Base-by-base conservation (phyloP, 2,888 invertebrate species). In the Boloria euphrosyne region DNA sequence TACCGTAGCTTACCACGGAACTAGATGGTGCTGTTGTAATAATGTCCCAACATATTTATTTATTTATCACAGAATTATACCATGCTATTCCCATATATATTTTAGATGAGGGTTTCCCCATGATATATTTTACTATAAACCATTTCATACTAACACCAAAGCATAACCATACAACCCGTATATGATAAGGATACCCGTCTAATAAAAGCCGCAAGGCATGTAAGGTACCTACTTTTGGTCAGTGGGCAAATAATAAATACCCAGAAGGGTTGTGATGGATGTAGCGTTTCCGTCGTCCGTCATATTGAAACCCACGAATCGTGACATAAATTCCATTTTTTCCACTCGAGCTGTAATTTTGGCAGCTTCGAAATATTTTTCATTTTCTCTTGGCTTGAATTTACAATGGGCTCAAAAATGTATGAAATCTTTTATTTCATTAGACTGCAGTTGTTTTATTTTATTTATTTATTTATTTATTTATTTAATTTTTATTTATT, bases 171-270 rank as follows among this genome's bases (percentile, higher is more conserved):
- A 53, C 31, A 53, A 31, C 16, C 16, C 44, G 6, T 31, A 27
- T 51, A 65, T 52, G 46, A 52, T 46, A 51, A 49, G 31, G 60
- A 49, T 38, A 16, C 7, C 60, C 49, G 44, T 52, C 51, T 64
- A 67, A 67, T 64, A 65, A 67, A 60, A 65, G 60, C 31, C 43
- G 60, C 47, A 27, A 50, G 43, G 49, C 52, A 53, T 58, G 58
- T 38, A 38, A 38, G 31, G 31, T 38, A 38, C 31, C 62, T 63
- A 66, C 47, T 62, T 59, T 77, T 73, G 79, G 79, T 76, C 78
- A 77, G 75, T 76, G 78, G 78, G 81, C 82, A 80, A 83, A 82
- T 84, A 83, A 82, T 83, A 83, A 80, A 82, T 82, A 70, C 78
- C 78, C 75, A 73, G 59, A 71, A 74, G 76, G 75, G 74, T 70